Conservation (phyloP, 2,888 invertebrate species). For the Noctuana brunneofusca region DNA sequence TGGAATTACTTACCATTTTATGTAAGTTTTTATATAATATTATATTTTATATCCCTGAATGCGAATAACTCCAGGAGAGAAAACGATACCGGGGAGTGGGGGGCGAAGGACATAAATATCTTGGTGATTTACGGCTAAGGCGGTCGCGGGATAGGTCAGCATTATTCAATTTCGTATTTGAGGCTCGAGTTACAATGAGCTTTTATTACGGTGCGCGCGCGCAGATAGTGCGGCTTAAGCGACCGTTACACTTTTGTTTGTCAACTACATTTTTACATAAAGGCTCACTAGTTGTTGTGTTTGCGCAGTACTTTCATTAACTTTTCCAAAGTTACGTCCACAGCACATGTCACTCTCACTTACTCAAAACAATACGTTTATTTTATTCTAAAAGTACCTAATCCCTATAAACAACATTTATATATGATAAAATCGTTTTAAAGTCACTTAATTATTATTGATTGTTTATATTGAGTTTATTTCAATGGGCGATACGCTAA, state of each 20-base stretch:
- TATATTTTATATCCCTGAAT: slow-evolving; percentile 77
- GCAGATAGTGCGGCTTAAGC: slow-evolving; percentile 64
- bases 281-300: slow-evolving; percentile 34
- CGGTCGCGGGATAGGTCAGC: slow-evolving; percentile 83
- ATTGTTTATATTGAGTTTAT: slow-evolving; percentile 79
- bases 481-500: slow-evolving; percentile 78
- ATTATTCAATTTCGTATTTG: slow-evolving; percentile 83
- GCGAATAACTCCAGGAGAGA: slow-evolving; percentile 64
- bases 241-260: slow-evolving; percentile 60
- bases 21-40: slow-evolving; percentile 74
- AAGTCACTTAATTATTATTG: slow-evolving; percentile 78
- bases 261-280: slow-evolving; percentile 50
- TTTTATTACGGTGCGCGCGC: slow-evolving; percentile 75
- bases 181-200: slow-evolving; percentile 81
- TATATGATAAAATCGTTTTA: slow-evolving; percentile 67
- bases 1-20: slow-evolving; percentile 78
- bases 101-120: slow-evolving; percentile 80
- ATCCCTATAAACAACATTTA: slow-evolving; percentile 38
- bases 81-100: slow-evolving; percentile 58
- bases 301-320: slow-evolving; percentile 14
- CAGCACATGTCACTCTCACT: neutral
- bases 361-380: neutral
- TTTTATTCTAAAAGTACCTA: neutral
- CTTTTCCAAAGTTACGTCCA: too few species aligned
- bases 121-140: slow-evolving; percentile 80